Evolutionary conservation across 2,113 vertebrate species (phyloP).

Genomic region (Etheostoma cragini): DNA sequence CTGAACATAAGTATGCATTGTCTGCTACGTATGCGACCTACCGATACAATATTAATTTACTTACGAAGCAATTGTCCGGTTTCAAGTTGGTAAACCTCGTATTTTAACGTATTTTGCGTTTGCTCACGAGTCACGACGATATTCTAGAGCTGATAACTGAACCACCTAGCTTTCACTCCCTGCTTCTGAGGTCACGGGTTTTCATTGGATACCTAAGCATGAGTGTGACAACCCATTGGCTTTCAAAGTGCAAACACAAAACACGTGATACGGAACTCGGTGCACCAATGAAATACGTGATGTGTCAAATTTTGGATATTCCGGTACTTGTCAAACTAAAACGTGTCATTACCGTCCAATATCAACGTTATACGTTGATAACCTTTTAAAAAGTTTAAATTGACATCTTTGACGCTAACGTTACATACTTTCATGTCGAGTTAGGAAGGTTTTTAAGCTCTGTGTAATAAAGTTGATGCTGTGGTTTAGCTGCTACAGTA

Average conservation of each 20-base stretch:
- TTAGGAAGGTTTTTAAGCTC: neutral
- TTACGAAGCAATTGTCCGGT: conserved; percentile 1
- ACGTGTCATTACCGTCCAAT: no score
- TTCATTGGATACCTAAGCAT: conserved; percentile 26
- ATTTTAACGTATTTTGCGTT: neutral
- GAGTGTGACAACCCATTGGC: conserved; percentile 61
- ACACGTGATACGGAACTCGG: conserved; percentile 57
- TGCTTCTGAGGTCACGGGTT: conserved; percentile 9
- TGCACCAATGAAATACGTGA: conserved; percentile 34
- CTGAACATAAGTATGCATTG: conserved; percentile 35
- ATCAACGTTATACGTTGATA: neutral
- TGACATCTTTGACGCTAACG: neutral
- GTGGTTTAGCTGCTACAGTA: neutral
- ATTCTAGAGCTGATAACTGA: neutral
- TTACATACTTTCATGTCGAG: neutral
- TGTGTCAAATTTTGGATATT: conserved; percentile 48
- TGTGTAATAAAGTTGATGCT: no score
- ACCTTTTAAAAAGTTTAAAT: fast-evolving
- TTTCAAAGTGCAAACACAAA: conserved; percentile 21
- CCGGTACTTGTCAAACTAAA: neutral
- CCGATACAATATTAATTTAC: conserved; percentile 10
- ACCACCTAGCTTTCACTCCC: neutral
- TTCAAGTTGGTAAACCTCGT: neutral
- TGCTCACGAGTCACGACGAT: neutral
- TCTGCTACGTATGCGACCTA: neutral